phyloP scores from a whole-genome alignment of 1,140 invertebrate genomes.

The Hestina assimilis region DNA sequence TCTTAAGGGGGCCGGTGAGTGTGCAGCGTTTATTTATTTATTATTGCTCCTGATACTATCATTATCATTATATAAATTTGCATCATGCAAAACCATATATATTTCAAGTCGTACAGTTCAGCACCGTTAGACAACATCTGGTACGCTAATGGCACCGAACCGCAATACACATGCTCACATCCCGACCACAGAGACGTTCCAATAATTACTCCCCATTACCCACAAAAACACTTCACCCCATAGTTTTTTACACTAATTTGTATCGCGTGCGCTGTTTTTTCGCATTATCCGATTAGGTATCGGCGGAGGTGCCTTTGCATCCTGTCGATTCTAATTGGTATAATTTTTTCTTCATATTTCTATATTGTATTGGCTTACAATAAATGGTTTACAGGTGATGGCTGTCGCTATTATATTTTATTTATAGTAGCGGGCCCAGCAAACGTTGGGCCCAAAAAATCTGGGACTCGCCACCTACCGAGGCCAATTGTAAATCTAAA shows the following conservation, averaged over 20 bases:
- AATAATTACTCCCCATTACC: conserved; percentile 19
- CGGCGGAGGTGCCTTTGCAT: conserved; percentile 8
- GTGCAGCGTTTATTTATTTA: no score
- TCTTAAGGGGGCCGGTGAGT: no score
- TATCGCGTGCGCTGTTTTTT: conserved; percentile 15
- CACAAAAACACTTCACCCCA: conserved; percentile 20
- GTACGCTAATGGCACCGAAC: conserved; percentile 14
- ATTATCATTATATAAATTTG: no score
- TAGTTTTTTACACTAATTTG: conserved; percentile 8
- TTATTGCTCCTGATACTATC: no score
- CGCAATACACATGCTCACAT: conserved; percentile 15
- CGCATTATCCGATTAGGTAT: conserved; percentile 10
- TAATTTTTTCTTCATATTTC: not conserved
- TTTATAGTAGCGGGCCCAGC: no score
- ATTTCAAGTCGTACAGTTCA: no score
- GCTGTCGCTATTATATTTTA: no score
- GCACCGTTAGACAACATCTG: conserved; percentile 18
- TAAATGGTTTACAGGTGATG: no score
- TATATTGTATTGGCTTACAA: no score
- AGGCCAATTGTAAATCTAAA: no score
- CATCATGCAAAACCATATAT: not conserved
- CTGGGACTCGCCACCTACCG: no score
- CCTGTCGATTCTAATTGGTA: conserved; percentile 5
- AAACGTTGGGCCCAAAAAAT: no score
- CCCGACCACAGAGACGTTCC: conserved; percentile 13